These are phyloP conservation scores for Apotomis betuletana DNA, from an alignment of 2,888 invertebrate species.

Conservation along the genomic window DNA sequence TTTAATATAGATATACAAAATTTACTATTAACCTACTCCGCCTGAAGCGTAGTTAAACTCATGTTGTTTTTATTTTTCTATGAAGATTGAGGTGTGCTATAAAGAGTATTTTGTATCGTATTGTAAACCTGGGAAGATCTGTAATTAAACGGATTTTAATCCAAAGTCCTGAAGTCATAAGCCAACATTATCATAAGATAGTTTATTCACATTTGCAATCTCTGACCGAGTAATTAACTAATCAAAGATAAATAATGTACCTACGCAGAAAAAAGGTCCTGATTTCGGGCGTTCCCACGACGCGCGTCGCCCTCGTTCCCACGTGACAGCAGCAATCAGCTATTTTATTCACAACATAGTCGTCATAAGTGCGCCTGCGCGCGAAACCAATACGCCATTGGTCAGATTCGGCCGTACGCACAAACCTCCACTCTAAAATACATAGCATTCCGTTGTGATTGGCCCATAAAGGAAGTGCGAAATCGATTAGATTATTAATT, in stretches of 20 bases:
- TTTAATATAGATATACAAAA: no score
- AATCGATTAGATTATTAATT: conserved; percentile 63
- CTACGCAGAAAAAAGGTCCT: conserved; percentile 61
- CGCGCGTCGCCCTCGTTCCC: conserved; percentile 71
- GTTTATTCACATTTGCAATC: neutral
- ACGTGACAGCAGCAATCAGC: conserved; percentile 62
- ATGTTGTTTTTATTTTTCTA: no score
- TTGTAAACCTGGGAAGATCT: neutral
- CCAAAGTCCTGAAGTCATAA: neutral
- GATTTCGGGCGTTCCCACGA: conserved; percentile 74
- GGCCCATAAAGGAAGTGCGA: conserved; percentile 58
- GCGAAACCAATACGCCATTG: conserved; percentile 67
- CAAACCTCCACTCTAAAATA: conserved; percentile 65
- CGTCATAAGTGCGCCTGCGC: conserved; percentile 69
- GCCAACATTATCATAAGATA: neutral
- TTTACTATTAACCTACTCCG: no score
- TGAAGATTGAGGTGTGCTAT: no score
- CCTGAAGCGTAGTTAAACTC: no score
- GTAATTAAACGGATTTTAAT: neutral
- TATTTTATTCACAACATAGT: conserved; percentile 66
- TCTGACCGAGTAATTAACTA: conserved; percentile 53
- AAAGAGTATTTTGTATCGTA: no score
- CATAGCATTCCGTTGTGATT: conserved; percentile 64
- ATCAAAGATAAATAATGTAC: conserved; percentile 54
- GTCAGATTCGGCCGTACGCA: conserved; percentile 59